A percentile compares a stretch with the other conserved stretches of the same genome.
These are phyloP conservation scores for Neosilurus mollespiculum DNA, from an alignment of 2,797 vertebrate species.

Conservation along the genomic window DNA sequence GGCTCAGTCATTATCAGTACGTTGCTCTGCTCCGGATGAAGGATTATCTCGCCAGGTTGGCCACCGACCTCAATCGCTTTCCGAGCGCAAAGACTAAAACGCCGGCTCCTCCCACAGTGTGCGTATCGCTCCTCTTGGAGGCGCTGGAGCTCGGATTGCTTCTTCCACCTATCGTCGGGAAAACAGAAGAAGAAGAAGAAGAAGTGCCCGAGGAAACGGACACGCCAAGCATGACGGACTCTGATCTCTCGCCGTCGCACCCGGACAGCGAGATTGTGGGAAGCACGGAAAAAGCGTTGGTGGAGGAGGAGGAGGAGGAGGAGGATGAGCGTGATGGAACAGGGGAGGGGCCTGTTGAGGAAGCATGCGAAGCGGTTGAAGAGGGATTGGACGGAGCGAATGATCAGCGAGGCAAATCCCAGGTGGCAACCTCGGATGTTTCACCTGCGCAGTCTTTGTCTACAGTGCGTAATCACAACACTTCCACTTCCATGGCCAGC, in stretches of 20 bases:
- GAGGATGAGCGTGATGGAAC: slow-evolving; percentile 69
- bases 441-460: slow-evolving; percentile 65
- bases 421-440: not conserved
- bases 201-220: slow-evolving; percentile 81
- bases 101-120: slow-evolving; percentile 70
- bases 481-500: slow-evolving; percentile 70
- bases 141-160: slow-evolving; percentile 83
- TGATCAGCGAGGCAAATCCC: not conserved
- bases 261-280: slow-evolving; percentile 62
- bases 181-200: slow-evolving; percentile 67
- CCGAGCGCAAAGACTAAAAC: slow-evolving; percentile 68
- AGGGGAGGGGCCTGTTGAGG: slow-evolving; percentile 75
- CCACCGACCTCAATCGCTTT: slow-evolving; percentile 81
- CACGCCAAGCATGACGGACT: slow-evolving; percentile 86
- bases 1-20: slow-evolving; percentile 95
- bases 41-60: slow-evolving; percentile 82
- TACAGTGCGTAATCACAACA: slow-evolving; percentile 61
- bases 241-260: slow-evolving; percentile 81
- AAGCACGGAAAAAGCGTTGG: not conserved
- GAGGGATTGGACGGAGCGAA: slow-evolving; percentile 54
- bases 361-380: slow-evolving; percentile 84
- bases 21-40: slow-evolving; percentile 90
- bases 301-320: slow-evolving; percentile 22
- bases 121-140: slow-evolving; percentile 81
- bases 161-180: slow-evolving; percentile 73